Conservation (phyloP, 2,113 vertebrate genomes). For the Ictalurus punctatus region DNA sequence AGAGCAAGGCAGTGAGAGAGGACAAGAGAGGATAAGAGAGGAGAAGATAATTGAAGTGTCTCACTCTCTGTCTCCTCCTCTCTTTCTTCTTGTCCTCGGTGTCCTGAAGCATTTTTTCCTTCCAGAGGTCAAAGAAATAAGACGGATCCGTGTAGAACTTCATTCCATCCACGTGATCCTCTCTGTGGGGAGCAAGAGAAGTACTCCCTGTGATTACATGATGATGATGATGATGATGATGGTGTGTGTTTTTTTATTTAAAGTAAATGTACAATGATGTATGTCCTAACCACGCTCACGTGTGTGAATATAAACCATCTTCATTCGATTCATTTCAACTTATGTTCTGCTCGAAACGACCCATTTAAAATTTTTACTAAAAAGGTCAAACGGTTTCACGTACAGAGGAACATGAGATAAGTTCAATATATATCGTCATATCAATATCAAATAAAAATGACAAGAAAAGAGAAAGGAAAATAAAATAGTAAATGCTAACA, state of each 20-base stretch:
- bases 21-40: background rate
- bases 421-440: no score
- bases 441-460: no score
- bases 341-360: background rate
- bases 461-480: no score
- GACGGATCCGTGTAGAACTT: slow-evolving; percentile 95
- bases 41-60: background rate
- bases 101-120: slow-evolving; percentile 97
- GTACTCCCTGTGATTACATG: background rate
- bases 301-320: background rate
- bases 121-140: slow-evolving; percentile 98
- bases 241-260: background rate
- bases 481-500: no score
- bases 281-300: background rate
- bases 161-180: slow-evolving; percentile 89
- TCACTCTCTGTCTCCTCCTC: slow-evolving; percentile 69
- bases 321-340: background rate
- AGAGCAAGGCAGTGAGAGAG: background rate
- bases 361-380: background rate
- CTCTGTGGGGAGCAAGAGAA: slow-evolving; percentile 70
- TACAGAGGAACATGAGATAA: no score
- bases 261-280: background rate
- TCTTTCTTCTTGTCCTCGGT: slow-evolving; percentile 95
- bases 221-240: background rate
- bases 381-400: background rate